These are phyloP conservation scores for Ophion ventricosus DNA, from an alignment of 2,888 invertebrate genomes.

Conservation along the genomic window DNA sequence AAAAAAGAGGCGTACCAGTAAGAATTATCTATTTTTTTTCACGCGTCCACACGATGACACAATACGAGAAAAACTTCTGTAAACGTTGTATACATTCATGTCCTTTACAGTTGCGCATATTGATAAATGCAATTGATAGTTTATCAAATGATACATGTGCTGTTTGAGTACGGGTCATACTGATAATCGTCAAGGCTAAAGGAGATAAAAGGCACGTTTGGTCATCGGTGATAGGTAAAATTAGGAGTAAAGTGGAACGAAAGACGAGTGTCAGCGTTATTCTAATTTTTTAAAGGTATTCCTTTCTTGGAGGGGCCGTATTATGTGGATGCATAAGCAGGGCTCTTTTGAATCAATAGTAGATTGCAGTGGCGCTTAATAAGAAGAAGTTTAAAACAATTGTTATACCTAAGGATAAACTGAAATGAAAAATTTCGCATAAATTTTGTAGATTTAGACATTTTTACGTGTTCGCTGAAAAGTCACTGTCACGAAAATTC, in stretches of 20 bases:
- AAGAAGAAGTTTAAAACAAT: too few relatives aligned
- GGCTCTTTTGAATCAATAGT: too few relatives aligned
- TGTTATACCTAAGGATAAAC: too few relatives aligned
- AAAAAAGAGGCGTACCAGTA: constrained; percentile 10
- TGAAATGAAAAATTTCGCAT: too few relatives aligned
- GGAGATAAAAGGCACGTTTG: constrained; percentile 7
- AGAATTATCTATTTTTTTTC: constrained; percentile 9
- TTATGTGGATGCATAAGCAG: too few relatives aligned
- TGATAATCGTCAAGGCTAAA: constrained; percentile 60
- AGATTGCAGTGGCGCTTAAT: too few relatives aligned
- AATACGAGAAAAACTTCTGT: constrained; percentile 15
- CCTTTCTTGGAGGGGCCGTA: too few relatives aligned
- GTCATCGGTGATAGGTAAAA: constrained; percentile 15
- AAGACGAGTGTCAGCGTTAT: neutral
- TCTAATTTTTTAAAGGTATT: too few relatives aligned
- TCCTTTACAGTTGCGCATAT: constrained; percentile 1
- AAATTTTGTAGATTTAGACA: too few relatives aligned
- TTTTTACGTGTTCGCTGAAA: too few relatives aligned
- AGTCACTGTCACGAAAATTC: too few relatives aligned
- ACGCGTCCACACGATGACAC: constrained; percentile 6
- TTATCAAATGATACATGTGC: constrained; percentile 20
- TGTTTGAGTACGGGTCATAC: constrained; percentile 7
- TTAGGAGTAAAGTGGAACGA: neutral
- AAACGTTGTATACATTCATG: neutral
- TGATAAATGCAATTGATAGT: constrained; percentile 42